Conservation (phyloP, 2,797 vertebrate genomes). For the Odontamblyopus rebecca region DNA sequence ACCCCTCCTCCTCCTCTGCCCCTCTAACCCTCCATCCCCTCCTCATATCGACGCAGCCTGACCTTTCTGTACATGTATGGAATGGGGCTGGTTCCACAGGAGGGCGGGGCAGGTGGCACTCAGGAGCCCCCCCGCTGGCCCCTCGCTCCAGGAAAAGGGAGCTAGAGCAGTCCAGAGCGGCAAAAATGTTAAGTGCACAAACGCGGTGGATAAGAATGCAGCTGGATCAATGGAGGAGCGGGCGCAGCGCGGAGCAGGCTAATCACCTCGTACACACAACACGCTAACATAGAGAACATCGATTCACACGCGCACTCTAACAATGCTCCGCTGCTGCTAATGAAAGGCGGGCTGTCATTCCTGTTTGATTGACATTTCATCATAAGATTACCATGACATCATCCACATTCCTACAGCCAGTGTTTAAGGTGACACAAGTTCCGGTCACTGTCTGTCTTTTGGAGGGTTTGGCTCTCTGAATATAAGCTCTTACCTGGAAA, state of each 20-base stretch:
- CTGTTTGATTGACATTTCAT: slow-evolving; percentile 2
- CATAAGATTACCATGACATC: background rate
- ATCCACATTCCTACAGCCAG: background rate
- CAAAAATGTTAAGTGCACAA: slow-evolving; percentile 59
- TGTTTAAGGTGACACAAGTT: too few species aligned
- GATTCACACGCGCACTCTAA: background rate
- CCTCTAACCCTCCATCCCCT: background rate
- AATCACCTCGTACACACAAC: slow-evolving; percentile 7
- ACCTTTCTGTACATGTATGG: slow-evolving; percentile 65
- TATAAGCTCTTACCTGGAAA: too few species aligned
- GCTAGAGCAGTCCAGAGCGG: slow-evolving; percentile 35
- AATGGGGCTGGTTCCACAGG: slow-evolving; percentile 45
- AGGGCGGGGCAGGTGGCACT: slow-evolving; percentile 66
- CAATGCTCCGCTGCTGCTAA: background rate
- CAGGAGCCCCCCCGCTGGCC: slow-evolving; percentile 23
- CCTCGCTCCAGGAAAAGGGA: background rate
- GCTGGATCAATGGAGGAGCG: slow-evolving; percentile 43
- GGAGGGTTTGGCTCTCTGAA: too few species aligned
- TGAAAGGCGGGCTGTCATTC: slow-evolving; percentile 2
- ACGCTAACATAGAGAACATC: background rate
- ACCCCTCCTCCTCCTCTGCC: background rate
- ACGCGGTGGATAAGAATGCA: slow-evolving; percentile 42
- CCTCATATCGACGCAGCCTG: background rate
- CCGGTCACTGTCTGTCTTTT: background rate
- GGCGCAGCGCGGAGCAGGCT: slow-evolving; percentile 15